These are phyloP conservation scores for Ganaspis brasiliensis DNA, from an alignment of 2,888 invertebrate genomes.

Conservation along the genomic window DNA sequence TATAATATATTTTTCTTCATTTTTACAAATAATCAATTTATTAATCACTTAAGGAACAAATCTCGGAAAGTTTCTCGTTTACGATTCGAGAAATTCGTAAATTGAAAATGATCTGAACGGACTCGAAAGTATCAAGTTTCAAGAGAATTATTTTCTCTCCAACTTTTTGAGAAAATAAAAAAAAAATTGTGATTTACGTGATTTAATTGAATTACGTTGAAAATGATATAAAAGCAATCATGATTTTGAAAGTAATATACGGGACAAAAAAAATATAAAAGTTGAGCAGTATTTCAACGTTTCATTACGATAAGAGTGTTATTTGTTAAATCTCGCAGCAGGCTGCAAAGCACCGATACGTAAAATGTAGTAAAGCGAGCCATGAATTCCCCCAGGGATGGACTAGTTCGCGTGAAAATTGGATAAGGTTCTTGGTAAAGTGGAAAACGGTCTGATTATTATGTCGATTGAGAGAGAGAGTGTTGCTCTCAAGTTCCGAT, in stretches of 20 bases:
- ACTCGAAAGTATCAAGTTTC: too few species aligned
- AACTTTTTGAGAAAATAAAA: too few species aligned
- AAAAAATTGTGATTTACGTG: too few species aligned
- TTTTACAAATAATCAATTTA: too few species aligned
- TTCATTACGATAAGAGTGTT: slow-evolving; percentile 29
- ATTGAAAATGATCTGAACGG: too few species aligned
- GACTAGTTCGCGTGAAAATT: slow-evolving; percentile 60
- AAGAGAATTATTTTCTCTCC: too few species aligned
- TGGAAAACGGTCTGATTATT: slow-evolving; percentile 62
- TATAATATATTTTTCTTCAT: too few species aligned
- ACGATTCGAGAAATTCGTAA: too few species aligned
- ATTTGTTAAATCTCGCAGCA: slow-evolving; percentile 32
- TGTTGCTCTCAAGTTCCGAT: slow-evolving; percentile 44
- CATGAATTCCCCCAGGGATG: slow-evolving; percentile 35
- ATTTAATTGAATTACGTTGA: background rate
- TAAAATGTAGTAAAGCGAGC: slow-evolving; percentile 38
- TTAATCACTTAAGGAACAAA: too few species aligned
- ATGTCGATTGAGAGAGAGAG: slow-evolving; percentile 46
- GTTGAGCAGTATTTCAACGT: slow-evolving; percentile 1
- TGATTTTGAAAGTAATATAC: background rate
- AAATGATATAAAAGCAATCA: background rate
- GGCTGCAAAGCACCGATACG: slow-evolving; percentile 29
- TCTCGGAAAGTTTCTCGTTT: too few species aligned
- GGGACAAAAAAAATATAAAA: background rate
- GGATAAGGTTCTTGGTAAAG: slow-evolving; percentile 55